phyloP scores from a whole-genome alignment of 2,888 invertebrate genomes.

The Ormyrus nitidulus region DNA sequence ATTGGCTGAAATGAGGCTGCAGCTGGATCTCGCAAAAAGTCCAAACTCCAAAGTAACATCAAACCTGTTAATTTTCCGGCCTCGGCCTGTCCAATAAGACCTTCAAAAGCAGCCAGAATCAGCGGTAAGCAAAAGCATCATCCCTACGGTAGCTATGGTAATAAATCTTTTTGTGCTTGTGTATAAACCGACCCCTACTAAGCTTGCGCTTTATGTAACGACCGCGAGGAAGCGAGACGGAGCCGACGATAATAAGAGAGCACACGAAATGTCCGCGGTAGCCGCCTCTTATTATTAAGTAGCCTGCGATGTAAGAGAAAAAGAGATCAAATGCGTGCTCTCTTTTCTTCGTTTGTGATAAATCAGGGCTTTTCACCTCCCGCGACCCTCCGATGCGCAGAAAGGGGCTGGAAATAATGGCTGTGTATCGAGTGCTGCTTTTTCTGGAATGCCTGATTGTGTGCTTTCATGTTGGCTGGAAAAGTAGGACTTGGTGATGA shows the following conservation, averaged over 20 bases:
- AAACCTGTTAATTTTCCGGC: too few relatives aligned
- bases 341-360: conserved; percentile 28
- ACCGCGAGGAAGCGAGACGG: background rate
- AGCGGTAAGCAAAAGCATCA: background rate
- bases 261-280: background rate
- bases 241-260: conserved; percentile 33
- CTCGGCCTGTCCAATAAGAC: too few relatives aligned
- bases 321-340: conserved; percentile 22
- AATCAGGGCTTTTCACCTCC: conserved; percentile 8
- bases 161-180: conserved; percentile 32
- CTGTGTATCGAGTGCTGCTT: too few relatives aligned
- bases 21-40: too few relatives aligned
- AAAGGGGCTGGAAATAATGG: background rate
- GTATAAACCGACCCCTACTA: background rate
- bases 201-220: background rate
- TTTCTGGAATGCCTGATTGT: too few relatives aligned
- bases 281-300: conserved; percentile 20
- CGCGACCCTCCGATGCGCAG: conserved; percentile 1
- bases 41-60: too few relatives aligned
- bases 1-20: too few relatives aligned
- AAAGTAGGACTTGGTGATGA: too few relatives aligned
- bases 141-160: conserved; percentile 1
- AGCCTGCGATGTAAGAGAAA: background rate
- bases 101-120: too few relatives aligned
- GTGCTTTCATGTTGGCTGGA: too few relatives aligned